Conservation (phyloP, 2,888 invertebrate genomes). For the Ceriagrion tenellum region DNA sequence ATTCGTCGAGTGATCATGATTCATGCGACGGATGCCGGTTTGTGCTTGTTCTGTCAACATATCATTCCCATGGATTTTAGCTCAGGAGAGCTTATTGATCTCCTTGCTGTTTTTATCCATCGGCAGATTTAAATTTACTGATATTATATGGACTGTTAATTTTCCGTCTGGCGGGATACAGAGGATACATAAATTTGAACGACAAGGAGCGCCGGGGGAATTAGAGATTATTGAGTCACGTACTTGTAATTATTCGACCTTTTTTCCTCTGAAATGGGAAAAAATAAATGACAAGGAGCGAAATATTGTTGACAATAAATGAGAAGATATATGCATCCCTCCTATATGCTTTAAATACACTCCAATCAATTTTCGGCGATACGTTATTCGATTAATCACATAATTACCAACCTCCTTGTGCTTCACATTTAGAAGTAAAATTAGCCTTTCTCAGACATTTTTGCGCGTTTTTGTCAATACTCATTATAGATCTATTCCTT, state of each 20-base stretch:
- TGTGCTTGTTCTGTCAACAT: constrained; percentile 3
- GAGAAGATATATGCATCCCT: too few relatives aligned
- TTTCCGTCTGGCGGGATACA: neutral
- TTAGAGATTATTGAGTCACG: neutral
- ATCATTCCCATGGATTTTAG: neutral
- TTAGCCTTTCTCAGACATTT: too few relatives aligned
- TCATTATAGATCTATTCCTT: too few relatives aligned
- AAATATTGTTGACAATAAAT: too few relatives aligned
- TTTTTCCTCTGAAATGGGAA: too few relatives aligned
- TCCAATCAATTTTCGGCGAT: too few relatives aligned
- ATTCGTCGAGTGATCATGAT: neutral
- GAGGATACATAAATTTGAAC: neutral
- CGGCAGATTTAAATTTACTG: neutral
- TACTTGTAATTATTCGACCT: neutral
- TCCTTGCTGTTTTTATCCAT: neutral
- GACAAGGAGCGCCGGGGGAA: neutral
- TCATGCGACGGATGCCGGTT: neutral
- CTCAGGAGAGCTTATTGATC: constrained; percentile 12
- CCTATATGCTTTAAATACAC: too few relatives aligned
- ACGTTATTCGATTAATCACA: too few relatives aligned
- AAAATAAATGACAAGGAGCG: too few relatives aligned
- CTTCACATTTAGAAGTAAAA: too few relatives aligned
- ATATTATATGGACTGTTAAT: neutral
- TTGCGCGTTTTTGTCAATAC: too few relatives aligned
- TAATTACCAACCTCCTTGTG: too few relatives aligned